Conservation (phyloP, 2,797 vertebrate genomes). For the Mionectes olivaceus region DNA sequence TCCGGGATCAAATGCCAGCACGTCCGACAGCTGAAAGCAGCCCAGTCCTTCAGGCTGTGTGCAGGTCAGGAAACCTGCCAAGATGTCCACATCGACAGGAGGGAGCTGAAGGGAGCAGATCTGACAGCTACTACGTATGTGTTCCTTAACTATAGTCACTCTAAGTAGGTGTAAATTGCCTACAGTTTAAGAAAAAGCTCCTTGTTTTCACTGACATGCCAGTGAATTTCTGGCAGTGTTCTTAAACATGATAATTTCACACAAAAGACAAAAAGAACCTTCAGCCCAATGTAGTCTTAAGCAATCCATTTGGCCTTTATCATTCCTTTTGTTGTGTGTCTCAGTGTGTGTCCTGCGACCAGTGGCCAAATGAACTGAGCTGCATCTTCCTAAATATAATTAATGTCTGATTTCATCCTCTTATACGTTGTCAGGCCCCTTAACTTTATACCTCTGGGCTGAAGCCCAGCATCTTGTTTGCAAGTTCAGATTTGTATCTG, state of each 20-base stretch:
- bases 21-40: neutral
- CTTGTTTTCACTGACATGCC: constrained; percentile 39
- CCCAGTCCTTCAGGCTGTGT: neutral
- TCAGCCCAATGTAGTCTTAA: neutral
- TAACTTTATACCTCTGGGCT: neutral
- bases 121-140: neutral
- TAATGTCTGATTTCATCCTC: neutral
- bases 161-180: constrained; percentile 60
- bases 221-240: constrained; percentile 47
- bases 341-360: neutral
- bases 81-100: neutral
- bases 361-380: neutral
- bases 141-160: constrained; percentile 32
- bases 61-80: constrained; percentile 16
- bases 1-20: neutral
- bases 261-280: neutral
- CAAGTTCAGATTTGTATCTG: neutral
- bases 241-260: neutral
- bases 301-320: neutral
- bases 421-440: neutral
- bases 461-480: neutral
- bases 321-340: neutral
- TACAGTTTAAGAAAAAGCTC: constrained; percentile 47
- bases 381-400: neutral
- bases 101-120: constrained; percentile 29